Base-by-base conservation (phyloP, 2,113 vertebrate genomes). In the Melanostigma gelatinosum region DNA sequence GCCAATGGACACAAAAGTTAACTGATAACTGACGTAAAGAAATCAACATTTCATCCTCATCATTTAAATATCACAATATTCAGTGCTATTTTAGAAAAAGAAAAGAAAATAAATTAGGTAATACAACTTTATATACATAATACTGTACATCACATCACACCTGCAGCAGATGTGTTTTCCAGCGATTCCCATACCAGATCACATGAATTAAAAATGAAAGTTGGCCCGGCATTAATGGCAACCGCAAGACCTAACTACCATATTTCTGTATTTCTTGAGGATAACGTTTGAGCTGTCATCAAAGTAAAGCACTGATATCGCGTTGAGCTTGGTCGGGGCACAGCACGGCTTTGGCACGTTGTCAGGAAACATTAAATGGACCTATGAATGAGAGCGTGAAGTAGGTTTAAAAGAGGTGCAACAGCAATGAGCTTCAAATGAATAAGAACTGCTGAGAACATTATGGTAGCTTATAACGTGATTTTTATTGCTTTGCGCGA, bases 271-370 rank as follows among this genome's bases (percentile, higher is more conserved):
- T 91, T 99, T 99, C 93, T 99, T 99, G 91, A 99, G 94, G 93
- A 99, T 99, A 70, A 99, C 98, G 44, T 99, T 99, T 82, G 98
- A 99, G 90, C 97, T 99, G 93, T 99, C 98, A 82, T 99, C 98
- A 92, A 99, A 99, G 92, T 99, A 99, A 61, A 99, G 95, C 61
- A 99, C 98, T n/a, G 98, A 99, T 93, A 99, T 99, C 65, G 98
- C 97, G 0, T 99, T 99, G 91, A 99, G 94, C 90, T 99, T 99
- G 89, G 98, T 99, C 54, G 98, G 98, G 75, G 98, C 98, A 77
- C 98, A 99, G 89, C 98, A 99, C 16, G 98, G 98, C 91, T 99
- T 99, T 91, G 98, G 98, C 89, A 99, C 98, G 2, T 99, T 98
- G 85, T 99, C 97, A 63, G 98, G 98, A 93, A 98, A 99, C 98